Conservation (phyloP, 2,888 invertebrate genomes). For the Nemurella pictetii region DNA sequence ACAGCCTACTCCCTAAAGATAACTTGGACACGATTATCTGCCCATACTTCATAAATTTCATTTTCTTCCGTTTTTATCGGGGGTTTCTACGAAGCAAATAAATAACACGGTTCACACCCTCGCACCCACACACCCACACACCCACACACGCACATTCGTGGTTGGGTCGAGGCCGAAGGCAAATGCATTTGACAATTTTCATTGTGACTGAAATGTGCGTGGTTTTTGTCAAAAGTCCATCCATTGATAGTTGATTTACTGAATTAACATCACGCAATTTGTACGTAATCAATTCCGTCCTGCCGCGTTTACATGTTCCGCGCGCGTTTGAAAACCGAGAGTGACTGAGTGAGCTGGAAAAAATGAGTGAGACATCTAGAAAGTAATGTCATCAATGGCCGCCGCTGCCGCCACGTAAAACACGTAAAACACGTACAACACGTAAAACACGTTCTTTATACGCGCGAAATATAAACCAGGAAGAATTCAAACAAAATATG, state of each 20-base stretch:
- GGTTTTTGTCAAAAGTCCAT: neutral
- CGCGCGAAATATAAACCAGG: neutral
- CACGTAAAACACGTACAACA: neutral
- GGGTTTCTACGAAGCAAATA: neutral
- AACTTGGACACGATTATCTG: neutral
- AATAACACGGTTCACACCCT: neutral
- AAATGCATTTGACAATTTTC: neutral
- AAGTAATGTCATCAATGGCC: neutral
- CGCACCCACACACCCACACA: neutral
- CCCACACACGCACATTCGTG: constrained; percentile 2
- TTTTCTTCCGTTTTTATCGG: neutral
- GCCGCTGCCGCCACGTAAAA: too few relatives aligned
- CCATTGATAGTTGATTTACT: constrained; percentile 10
- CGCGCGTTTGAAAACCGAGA: neutral
- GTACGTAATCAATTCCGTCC: constrained; percentile 6
- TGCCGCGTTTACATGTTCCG: constrained; percentile 1
- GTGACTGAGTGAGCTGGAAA: too few relatives aligned
- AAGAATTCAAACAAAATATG: neutral
- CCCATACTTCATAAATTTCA: neutral
- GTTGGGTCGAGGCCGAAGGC: neutral
- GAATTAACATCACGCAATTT: constrained; percentile 13
- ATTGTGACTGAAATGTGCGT: neutral
- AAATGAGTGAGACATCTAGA: neutral
- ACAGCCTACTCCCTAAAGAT: neutral
- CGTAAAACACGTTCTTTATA: neutral